phyloP scores from a whole-genome alignment of 1,140 invertebrate species.

The Drosophila murphyi region DNA sequence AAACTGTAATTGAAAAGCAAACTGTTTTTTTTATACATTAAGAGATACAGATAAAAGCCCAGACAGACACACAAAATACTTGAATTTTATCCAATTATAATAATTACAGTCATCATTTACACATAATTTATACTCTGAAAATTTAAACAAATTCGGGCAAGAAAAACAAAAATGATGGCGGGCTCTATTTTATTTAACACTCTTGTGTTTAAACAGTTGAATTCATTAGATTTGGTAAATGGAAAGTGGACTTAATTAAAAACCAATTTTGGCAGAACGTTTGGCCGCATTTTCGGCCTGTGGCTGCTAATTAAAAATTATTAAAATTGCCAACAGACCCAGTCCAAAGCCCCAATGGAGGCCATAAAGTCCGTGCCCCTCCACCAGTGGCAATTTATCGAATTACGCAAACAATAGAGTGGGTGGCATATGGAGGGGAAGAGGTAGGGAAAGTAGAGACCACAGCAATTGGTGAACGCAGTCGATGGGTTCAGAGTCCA shows the following conservation, averaged over 20 bases:
- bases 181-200: not conserved
- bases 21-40: too few species aligned
- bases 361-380: not conserved
- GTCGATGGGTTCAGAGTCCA: too few species aligned
- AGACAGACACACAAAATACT: too few species aligned
- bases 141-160: too few species aligned
- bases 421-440: too few species aligned
- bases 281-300: not conserved
- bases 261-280: conserved; percentile 20
- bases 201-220: not conserved
- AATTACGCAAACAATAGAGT: not conserved
- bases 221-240: not conserved
- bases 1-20: too few species aligned
- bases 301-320: not conserved
- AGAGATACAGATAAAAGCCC: too few species aligned
- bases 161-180: too few species aligned
- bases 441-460: not conserved
- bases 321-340: not conserved
- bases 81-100: too few species aligned
- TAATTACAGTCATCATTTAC: too few species aligned
- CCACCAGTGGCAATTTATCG: not conserved
- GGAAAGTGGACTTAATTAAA: conserved; percentile 41
- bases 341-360: not conserved
- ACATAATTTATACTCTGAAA: too few species aligned
- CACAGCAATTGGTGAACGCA: not conserved